Base-by-base conservation (phyloP, 2,113 vertebrate genomes). In the Menidia beryllina region DNA sequence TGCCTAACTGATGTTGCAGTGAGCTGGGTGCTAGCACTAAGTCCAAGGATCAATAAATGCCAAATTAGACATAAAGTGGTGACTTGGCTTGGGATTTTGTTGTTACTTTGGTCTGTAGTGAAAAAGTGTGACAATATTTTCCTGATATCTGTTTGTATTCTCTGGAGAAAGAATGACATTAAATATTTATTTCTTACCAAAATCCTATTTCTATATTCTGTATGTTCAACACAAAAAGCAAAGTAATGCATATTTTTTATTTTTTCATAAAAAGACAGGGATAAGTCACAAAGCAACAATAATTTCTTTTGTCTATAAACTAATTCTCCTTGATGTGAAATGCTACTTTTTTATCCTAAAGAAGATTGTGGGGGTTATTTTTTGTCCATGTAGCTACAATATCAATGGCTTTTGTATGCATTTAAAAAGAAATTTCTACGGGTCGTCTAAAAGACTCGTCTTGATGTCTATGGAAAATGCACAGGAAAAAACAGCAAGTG, bases 241-340 rank as follows among this genome's bases (percentile, higher is more conserved):
- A 80, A 75, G 56, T 69, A 78, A 87, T 82, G 84, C 83, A 79
- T 74, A 27, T 88, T 91, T 89, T 84, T 89, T 66, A 61, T 82
- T 81, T 64, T 85, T 82, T 72, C 79, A 84, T 90, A 89, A 87
- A 91, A 92, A 91, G 83, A 91, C 83, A 83, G 73, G 75, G 79
- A 80, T 72, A 84, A 89, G 77, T 89, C 84, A 91, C 90, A 90
- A 90, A 88, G 90, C 78, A 88, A 88, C 63, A 83, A 82, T 69
- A 79, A 83, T 85, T 87, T 84, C 36, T 53, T n/a, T 69, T 24
- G 19, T 86, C 85, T 90, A 91, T 88, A 88, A 90, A 63, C 84
- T 86, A 86, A 63, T 69, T 85, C 82, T 75, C 53, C 38, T 71
- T 69, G 5, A 55, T 56, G 81, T 81, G 85, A 77, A 90, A 88